Evolutionary conservation across 2,888 invertebrate genomes (phyloP), one percentile per base, ranked within the genome.

Genomic region (Folsomia candida): DNA sequence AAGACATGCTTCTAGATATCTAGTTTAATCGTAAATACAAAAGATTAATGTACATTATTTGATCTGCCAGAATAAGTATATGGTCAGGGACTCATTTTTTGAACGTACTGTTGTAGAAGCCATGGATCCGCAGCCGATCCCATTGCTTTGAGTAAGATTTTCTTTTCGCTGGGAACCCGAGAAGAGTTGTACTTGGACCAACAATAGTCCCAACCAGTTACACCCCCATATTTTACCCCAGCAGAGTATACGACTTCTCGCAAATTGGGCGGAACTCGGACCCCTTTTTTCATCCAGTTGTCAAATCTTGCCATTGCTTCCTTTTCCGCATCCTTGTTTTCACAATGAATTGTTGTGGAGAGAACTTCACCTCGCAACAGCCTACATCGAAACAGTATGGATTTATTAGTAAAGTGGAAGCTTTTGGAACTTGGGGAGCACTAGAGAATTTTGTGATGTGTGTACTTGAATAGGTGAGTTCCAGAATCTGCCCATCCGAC

Each of bases 41-140:
- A 61, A 14, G 11, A 28, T 61, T 61, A 28, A 6, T 25, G 11
- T 60, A 27, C 6, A 20, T 60, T 24, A 11, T 24, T 60, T 60
- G 60, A 24, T 4, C 9, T 18, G 20, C 22, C 20, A n/a, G n/a
- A 47, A 47, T 47, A 11, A 11, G 18, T 47, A 47, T 47, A 47
- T 14, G 11, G 18, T 47, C 47, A 47, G 11, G 11, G 11, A 47
- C 47, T 47, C 47, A 14, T 47, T 22, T 9, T 11, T 20, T 18
- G 20, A 22, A 57, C 74, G 80, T 81, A 91, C 88, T 91, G 88
- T 82, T 91, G 90, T 51, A 93, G 86, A 26, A 93, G 85, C 93
- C 93, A 93, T 29, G 91, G 90, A 82, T 92, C 90, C 0, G 86
- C 84, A 0, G 91, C 87, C 47, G 90, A 87, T 0, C 90, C 89